phyloP scores from a whole-genome alignment of 2,113 vertebrate species.

The Nannobrachium achirus region DNA sequence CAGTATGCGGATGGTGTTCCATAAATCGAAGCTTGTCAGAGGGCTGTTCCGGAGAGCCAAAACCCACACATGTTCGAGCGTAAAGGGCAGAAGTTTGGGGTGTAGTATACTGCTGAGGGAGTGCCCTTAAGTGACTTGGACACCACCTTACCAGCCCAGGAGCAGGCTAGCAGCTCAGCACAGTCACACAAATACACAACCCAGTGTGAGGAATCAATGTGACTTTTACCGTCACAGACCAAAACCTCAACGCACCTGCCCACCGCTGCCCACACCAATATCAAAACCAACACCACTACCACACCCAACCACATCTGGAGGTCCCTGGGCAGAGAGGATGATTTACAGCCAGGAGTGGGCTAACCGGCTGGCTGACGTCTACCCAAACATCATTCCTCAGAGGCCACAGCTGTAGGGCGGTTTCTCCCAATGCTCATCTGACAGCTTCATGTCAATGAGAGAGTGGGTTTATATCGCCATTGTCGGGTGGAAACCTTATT shows the following conservation, averaged over 20 bases:
- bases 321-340: constrained; percentile 4
- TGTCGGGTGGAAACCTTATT: too few relatives aligned
- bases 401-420: constrained; percentile 9
- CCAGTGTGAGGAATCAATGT: background rate
- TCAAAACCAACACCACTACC: constrained; percentile 21
- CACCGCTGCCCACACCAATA: constrained; percentile 22
- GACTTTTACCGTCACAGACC: constrained; percentile 16
- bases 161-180: constrained; percentile 45
- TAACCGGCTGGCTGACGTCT: constrained; percentile 22
- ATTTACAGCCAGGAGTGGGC: constrained; percentile 27
- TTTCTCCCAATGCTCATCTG: background rate
- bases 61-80: constrained; percentile 33
- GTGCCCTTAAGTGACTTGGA: constrained; percentile 38
- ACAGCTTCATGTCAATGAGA: constrained; percentile 13
- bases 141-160: constrained; percentile 30
- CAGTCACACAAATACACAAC: constrained; percentile 40
- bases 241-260: constrained; percentile 7
- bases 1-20: constrained; percentile 3
- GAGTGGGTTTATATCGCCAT: constrained; percentile 1
- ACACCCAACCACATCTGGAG: constrained; percentile 49
- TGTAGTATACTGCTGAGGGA: constrained; percentile 2
- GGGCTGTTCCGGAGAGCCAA: constrained; percentile 1
- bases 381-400: constrained; percentile 8
- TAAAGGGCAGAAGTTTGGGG: constrained; percentile 1
- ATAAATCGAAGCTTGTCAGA: constrained; percentile 38